phyloP scores from a whole-genome alignment of 64 coral and sea anemone species.

The Montipora efflorescens region DNA sequence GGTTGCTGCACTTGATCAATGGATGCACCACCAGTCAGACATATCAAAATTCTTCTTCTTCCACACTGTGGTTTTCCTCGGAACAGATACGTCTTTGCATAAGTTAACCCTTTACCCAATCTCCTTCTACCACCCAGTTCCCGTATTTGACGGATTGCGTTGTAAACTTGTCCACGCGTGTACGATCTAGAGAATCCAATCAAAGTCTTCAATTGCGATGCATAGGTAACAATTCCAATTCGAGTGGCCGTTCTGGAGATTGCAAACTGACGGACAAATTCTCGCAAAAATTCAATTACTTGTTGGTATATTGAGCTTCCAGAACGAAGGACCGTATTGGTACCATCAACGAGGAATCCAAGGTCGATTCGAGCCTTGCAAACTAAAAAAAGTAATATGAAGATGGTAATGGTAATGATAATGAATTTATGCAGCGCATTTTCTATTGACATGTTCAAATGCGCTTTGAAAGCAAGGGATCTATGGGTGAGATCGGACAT shows the following conservation, averaged over 20 bases:
- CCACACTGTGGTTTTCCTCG: constrained; percentile 47
- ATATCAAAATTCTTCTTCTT: constrained; percentile 15
- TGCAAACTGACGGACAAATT: constrained; percentile 24
- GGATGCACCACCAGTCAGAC: background rate
- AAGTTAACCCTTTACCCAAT: constrained; percentile 1
- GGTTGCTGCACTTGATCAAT: constrained; percentile 25
- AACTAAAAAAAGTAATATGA: background rate
- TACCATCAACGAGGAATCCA: constrained; percentile 38
- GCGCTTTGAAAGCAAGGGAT: too few relatives aligned
- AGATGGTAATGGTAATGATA: too few relatives aligned
- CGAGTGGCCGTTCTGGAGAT: background rate
- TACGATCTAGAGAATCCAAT: background rate
- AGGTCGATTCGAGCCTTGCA: constrained; percentile 39
- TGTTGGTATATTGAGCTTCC: background rate
- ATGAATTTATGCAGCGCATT: too few relatives aligned
- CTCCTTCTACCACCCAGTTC: constrained; percentile 7
- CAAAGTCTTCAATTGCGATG: background rate
- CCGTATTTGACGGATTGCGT: background rate
- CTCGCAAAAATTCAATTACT: constrained; percentile 12
- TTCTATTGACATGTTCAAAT: too few relatives aligned
- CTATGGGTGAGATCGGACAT: too few relatives aligned
- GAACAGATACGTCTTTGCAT: constrained; percentile 35
- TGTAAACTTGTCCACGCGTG: background rate
- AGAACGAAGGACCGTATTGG: background rate
- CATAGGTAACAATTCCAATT: background rate